phyloP scores from a whole-genome alignment of 92 coral and sea anemone genomes.

The Galaxea fascicularis region DNA sequence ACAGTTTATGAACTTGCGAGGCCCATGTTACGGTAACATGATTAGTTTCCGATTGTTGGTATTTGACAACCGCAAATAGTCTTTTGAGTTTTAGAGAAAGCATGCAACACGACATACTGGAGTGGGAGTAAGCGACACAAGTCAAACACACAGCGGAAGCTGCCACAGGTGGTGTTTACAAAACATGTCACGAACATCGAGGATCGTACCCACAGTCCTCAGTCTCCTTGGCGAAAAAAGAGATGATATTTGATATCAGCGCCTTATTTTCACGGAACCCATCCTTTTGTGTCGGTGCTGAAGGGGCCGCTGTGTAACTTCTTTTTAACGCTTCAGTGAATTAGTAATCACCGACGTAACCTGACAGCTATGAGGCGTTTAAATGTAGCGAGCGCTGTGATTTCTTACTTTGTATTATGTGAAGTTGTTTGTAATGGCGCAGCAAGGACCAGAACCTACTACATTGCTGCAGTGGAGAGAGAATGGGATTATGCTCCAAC shows the following conservation, averaged over 20 bases:
- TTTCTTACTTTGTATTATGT: not conserved
- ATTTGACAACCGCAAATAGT: not conserved
- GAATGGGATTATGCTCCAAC: conserved; percentile 94
- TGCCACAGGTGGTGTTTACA: no score
- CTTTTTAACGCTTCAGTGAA: not conserved
- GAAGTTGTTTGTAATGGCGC: not conserved
- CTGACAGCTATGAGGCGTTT: not conserved
- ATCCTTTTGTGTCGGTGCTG: not conserved
- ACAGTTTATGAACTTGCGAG: not conserved
- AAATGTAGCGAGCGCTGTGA: not conserved
- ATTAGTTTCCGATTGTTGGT: not conserved
- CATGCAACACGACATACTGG: not conserved
- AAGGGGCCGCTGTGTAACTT: not conserved
- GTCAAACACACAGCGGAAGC: no score
- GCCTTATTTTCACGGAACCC: no score
- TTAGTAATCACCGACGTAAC: not conserved
- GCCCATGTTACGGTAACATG: not conserved
- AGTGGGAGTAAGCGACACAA: no score
- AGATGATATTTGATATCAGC: no score
- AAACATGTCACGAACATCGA: no score
- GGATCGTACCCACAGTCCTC: no score
- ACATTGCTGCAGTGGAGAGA: conserved; percentile 83
- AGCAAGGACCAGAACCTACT: conserved; percentile 64
- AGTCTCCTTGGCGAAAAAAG: no score
- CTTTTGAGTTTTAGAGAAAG: no score